Evolutionary conservation across 2,888 invertebrate genomes (phyloP).

Genomic region (Drosophila prolongata): DNA sequence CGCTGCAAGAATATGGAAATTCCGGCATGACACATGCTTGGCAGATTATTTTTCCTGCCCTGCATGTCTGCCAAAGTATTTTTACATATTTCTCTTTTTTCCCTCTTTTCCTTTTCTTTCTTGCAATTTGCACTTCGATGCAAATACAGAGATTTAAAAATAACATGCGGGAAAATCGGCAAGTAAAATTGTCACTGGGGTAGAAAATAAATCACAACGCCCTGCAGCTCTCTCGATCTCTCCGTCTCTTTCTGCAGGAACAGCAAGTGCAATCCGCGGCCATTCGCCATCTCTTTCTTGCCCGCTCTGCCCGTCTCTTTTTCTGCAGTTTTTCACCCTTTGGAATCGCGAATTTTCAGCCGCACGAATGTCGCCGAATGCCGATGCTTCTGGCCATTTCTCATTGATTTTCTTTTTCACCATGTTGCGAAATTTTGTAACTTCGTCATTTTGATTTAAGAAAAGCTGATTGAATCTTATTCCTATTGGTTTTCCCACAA

Average conservation of each 20-base stretch:
- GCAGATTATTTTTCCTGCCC: constrained; percentile 30
- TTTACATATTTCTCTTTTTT: constrained; percentile 65
- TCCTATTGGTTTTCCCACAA: not conserved
- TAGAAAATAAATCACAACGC: constrained; percentile 73
- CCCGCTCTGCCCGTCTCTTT: constrained; percentile 1
- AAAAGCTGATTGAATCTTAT: not conserved
- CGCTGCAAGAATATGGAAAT: constrained; percentile 2
- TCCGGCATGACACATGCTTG: constrained; percentile 37
- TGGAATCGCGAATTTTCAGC: constrained; percentile 53
- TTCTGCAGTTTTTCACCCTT: constrained; percentile 62
- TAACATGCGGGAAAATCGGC: constrained; percentile 63
- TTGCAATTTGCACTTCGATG: constrained; percentile 62
- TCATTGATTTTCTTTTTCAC: constrained; percentile 58
- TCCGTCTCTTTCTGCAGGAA: constrained; percentile 13
- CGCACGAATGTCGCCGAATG: constrained; percentile 54
- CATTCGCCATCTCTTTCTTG: constrained; percentile 30
- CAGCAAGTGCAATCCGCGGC: constrained; percentile 62
- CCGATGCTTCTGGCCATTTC: constrained; percentile 55
- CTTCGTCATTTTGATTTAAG: not conserved
- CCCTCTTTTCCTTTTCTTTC: constrained; percentile 37
- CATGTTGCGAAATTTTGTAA: not conserved
- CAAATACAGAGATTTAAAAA: constrained; percentile 64
- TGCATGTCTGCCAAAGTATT: constrained; percentile 56
- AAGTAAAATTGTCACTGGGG: constrained; percentile 75
- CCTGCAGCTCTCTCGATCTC: constrained; percentile 10